These are phyloP conservation scores for Gandaritis pyraliata DNA, from an alignment of 2,888 invertebrate genomes.

Conservation along the genomic window DNA sequence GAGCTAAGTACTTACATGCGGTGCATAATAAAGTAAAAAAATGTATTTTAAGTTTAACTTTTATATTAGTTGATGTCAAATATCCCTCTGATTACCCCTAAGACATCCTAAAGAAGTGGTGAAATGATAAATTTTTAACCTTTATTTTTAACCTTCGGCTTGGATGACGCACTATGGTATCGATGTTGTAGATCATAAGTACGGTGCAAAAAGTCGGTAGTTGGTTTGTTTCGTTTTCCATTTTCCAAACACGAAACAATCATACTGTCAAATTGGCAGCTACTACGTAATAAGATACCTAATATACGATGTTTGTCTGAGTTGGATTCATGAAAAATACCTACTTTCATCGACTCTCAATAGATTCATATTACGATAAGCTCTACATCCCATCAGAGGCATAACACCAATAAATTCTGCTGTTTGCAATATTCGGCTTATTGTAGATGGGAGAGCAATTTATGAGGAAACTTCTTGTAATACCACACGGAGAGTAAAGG, in stretches of 20 bases:
- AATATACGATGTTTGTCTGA: constrained; percentile 1
- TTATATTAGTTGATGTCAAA: too few relatives aligned
- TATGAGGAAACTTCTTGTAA: constrained; percentile 31
- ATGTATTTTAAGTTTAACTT: too few relatives aligned
- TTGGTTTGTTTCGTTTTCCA: too few relatives aligned
- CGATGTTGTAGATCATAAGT: too few relatives aligned
- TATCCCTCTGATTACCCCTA: too few relatives aligned
- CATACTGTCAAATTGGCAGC: not conserved
- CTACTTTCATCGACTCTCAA: not conserved
- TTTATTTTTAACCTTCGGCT: too few relatives aligned
- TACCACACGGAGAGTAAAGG: constrained; percentile 13
- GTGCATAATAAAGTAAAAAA: too few relatives aligned
- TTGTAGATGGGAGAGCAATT: constrained; percentile 26
- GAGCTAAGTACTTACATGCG: too few relatives aligned
- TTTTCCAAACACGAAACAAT: not conserved
- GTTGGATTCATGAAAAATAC: constrained; percentile 5
- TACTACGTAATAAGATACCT: not conserved
- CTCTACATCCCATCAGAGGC: constrained; percentile 14
- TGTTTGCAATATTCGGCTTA: constrained; percentile 31
- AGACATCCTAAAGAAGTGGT: too few relatives aligned
- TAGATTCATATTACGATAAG: constrained; percentile 24
- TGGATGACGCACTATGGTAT: too few relatives aligned
- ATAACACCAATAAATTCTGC: constrained; percentile 26
- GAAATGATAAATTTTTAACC: too few relatives aligned
- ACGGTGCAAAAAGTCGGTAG: too few relatives aligned